Evolutionary conservation across 2,797 vertebrate genomes (phyloP), one percentile per base, ranked within the genome.

Genomic region (Numenius phaeopus): DNA sequence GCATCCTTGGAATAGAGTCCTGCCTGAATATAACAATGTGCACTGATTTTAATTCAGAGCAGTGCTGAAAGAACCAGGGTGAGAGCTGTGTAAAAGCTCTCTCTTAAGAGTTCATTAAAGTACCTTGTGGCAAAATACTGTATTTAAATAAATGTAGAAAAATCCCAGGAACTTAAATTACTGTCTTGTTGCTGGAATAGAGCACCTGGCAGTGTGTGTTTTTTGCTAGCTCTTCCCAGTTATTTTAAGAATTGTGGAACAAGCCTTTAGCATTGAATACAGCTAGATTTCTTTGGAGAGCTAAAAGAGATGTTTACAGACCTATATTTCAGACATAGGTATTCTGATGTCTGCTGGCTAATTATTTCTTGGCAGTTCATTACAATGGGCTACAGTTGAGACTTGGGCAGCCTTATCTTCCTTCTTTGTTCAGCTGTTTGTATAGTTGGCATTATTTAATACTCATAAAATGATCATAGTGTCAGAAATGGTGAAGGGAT

Each of bases 41-140:
- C n/a, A 3, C 76, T 93, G 90, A 70, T 94, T 81, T 91, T 89
- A 91, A 61, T 92, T 89, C 65, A 88, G 69, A 86, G 55, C 66
- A 59, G 1, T 82, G 58, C 29, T 76, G 54, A 62, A 92, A 61
- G 54, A 89, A 71, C 22, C 64, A 46, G 72, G 59, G 27, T 65
- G 81, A 92, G 78, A 94, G 58, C 37, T 62, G 14, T 83, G 34
- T 78, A 73, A 77, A 78, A 93, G 72, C 34, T 81, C 37, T 90
- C 10, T 85, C 93, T 49, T 52, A 34, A 44, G 81, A 82, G 87
- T 96, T 94, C 71, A 26, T 81, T 91, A 47, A 58, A 79, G 69
- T 89, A 92, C 87, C 71, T 96, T 83, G 34, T 88, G 76, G 49
- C 57, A 93, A 87, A 89, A 78, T 66, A 71, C 7, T 55, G 14